Conservation (phyloP, 2,113 vertebrate species). For the Silurus asotus region DNA sequence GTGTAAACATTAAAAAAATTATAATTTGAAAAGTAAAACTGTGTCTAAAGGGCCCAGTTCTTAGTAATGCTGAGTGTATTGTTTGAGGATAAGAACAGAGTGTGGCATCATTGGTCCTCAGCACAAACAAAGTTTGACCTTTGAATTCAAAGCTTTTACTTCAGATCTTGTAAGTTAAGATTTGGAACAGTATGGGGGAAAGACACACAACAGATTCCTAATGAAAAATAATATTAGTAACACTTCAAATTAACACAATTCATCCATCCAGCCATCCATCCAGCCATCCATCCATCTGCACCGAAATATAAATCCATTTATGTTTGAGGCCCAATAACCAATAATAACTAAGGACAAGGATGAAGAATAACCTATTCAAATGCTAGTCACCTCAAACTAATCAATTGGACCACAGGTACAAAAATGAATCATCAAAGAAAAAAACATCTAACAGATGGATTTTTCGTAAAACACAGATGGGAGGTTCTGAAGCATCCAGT, state of each 20-base stretch:
- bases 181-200: not conserved
- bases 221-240: conserved; percentile 19
- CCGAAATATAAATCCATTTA: not conserved
- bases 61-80: not conserved
- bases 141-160: conserved; percentile 26
- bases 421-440: not conserved
- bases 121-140: conserved; percentile 13
- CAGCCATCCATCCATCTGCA: not conserved
- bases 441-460: not conserved
- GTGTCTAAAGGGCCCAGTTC: not conserved
- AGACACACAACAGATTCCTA: conserved; percentile 11
- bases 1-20: not conserved
- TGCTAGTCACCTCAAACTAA: not conserved
- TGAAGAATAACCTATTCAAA: not conserved
- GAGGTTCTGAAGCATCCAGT: conserved; percentile 35
- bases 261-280: not conserved
- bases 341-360: not conserved
- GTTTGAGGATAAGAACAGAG: not conserved
- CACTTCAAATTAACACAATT: not conserved
- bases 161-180: conserved; percentile 7
- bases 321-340: not conserved
- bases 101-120: conserved; percentile 5
- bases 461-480: conserved; percentile 18
- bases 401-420: not conserved
- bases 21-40: not conserved